Conservation (phyloP, 2,113 vertebrate genomes). For the Euleptes europaea region DNA sequence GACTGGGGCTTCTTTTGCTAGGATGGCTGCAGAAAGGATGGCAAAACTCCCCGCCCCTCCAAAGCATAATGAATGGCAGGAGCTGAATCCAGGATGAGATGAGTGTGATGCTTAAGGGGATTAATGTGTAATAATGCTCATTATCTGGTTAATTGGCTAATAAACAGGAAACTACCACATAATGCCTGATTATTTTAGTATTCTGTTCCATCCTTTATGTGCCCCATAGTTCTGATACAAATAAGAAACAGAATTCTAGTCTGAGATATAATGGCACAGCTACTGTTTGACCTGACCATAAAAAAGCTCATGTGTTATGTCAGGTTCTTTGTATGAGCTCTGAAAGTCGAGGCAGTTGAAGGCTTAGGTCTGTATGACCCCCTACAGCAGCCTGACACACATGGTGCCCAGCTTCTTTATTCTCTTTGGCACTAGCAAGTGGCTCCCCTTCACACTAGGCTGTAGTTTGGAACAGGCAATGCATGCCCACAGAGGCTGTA, state of each 20-base stretch:
- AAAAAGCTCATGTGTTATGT: not conserved
- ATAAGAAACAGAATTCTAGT: not conserved
- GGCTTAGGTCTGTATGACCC: not conserved
- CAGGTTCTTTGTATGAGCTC: not conserved
- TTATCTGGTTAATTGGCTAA: slow-evolving; percentile 10
- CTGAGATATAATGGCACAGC: not conserved
- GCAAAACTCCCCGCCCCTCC: too few relatives aligned
- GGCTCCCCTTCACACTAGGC: not conserved
- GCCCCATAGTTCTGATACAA: not conserved
- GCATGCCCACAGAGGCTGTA: not conserved
- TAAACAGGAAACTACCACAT: not conserved
- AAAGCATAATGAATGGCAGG: not conserved
- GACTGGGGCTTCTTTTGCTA: too few relatives aligned
- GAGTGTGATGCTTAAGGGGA: not conserved
- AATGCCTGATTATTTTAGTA: not conserved
- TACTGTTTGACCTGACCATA: not conserved
- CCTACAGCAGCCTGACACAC: not conserved
- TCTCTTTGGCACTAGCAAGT: not conserved
- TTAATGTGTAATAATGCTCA: not conserved
- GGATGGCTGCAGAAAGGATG: not conserved
- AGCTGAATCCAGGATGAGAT: not conserved
- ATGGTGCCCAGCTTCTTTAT: not conserved
- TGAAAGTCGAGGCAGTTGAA: not conserved
- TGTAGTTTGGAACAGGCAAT: not conserved
- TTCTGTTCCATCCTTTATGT: not conserved